Evolutionary conservation across 2,888 invertebrate genomes (phyloP), one percentile per base, ranked within the genome.

Genomic region (Hedya salicella): DNA sequence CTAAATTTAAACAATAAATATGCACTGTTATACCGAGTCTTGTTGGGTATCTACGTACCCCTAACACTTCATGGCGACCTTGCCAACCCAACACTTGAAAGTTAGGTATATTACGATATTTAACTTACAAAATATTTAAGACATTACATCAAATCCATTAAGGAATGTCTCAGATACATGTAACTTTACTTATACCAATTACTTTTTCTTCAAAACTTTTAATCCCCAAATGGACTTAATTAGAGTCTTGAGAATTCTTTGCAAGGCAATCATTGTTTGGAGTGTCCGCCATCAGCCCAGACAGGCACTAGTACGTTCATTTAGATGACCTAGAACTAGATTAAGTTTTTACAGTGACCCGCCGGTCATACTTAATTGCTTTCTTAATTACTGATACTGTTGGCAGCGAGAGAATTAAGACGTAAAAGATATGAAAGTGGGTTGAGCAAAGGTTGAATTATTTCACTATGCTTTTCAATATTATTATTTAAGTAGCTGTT

Each of bases 121-220:
- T 5, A 6, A 13, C 36, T 36, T 2, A 17, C 36, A 6, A n/a
- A 36, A 17, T 36, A 36, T 14, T 36, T 19, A 30, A 39, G 36
- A 50, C 32, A 50, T 16, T 3, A 17, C 46, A 6, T 3, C 3
- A 46, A 46, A 11, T 46, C 17, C 16, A 32, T 52, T 52, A 52
- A 17, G 19, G 19, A n/a, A 53, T 16, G 16, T 13, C 36, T 17
- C 36, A 53, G 52, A 52, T 19, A 53, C 36, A 53, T 53, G n/a
- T n/a, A 53, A 53, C 36, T 53, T 52, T 19, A 19, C 52, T 53
- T 19, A 39, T n/a, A 5, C n/a, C 36, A 53, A 53, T 53, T 53
- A 19, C 36, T 1, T 36, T 53, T 36, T 53, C n/a, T 39, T 6
- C 36, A 8, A 21, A 53, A 39, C 39, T 39, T 53, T 53, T 36